These are phyloP conservation scores for Cnemophilus loriae DNA, from an alignment of 2,113 vertebrate genomes.

Conservation along the genomic window DNA sequence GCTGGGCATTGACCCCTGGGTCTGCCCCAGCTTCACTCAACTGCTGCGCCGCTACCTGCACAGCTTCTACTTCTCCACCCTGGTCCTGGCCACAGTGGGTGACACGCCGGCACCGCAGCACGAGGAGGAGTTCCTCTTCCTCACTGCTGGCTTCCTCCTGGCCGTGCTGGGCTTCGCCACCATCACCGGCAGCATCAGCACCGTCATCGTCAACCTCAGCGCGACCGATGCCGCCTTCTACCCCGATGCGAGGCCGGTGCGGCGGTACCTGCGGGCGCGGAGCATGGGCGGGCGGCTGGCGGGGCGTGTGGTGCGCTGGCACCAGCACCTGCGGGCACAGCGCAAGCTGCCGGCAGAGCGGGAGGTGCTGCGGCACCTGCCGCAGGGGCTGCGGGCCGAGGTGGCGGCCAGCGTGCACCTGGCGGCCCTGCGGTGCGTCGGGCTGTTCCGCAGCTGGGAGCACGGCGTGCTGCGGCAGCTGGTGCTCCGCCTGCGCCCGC, in stretches of 20 bases:
- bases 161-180: slow-evolving; percentile 90
- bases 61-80: slow-evolving; percentile 89
- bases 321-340: slow-evolving; percentile 87
- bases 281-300: slow-evolving; percentile 67
- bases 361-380: slow-evolving; percentile 79
- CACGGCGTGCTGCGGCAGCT: slow-evolving; percentile 85
- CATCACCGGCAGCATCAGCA: slow-evolving; percentile 85
- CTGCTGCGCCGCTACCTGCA: slow-evolving; percentile 84
- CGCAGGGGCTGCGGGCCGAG: slow-evolving; percentile 78
- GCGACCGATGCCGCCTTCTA: slow-evolving; percentile 80
- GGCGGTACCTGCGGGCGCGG: slow-evolving; percentile 76
- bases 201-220: slow-evolving; percentile 78
- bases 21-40: slow-evolving; percentile 79
- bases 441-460: slow-evolving; percentile 89
- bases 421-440: slow-evolving; percentile 68
- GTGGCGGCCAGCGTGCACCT: slow-evolving; percentile 67
- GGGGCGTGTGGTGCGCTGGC: slow-evolving; percentile 80
- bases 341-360: slow-evolving; percentile 85
- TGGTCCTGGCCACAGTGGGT: slow-evolving; percentile 86
- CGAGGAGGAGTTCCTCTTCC: slow-evolving; percentile 85
- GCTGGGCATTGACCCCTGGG: slow-evolving; percentile 83
- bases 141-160: slow-evolving; percentile 84
- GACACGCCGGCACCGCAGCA: slow-evolving; percentile 75
- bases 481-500: slow-evolving; percentile 86
- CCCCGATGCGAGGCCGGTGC: slow-evolving; percentile 82